phyloP scores from a whole-genome alignment of 2,888 invertebrate genomes.

The Cephus pulcher region DNA sequence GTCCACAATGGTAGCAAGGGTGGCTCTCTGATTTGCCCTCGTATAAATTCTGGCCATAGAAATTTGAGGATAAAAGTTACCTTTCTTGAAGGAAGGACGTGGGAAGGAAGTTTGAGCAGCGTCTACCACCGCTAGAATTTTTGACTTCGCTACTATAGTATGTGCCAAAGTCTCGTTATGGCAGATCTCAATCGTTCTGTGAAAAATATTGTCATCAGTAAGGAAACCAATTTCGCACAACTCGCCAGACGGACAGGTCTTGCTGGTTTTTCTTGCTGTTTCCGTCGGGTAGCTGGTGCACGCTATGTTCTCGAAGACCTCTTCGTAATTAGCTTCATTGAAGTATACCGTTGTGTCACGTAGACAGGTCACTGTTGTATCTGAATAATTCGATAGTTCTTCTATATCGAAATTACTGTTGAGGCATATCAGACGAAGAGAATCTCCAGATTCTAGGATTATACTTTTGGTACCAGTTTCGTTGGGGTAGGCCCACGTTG shows the following conservation, averaged over 20 bases:
- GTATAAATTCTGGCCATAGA: conserved; percentile 55
- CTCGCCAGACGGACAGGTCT: conserved; percentile 66
- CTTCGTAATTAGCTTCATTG: conserved; percentile 13
- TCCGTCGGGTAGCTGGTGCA: conserved; percentile 65
- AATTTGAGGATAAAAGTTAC: conserved; percentile 67
- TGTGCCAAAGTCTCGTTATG: conserved; percentile 68
- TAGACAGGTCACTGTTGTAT: conserved; percentile 28
- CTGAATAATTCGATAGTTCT: conserved; percentile 1
- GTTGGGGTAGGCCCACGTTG: conserved; percentile 25
- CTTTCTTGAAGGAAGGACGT: conserved; percentile 68
- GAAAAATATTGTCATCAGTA: conserved; percentile 54
- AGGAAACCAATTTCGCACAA: conserved; percentile 67
- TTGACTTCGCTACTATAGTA: conserved; percentile 70
- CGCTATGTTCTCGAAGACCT: conserved; percentile 64
- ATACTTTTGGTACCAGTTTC: conserved; percentile 18
- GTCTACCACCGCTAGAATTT: conserved; percentile 67
- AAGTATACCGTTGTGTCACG: conserved; percentile 20
- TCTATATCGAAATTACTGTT: conserved; percentile 12
- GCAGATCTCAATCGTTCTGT: conserved; percentile 69
- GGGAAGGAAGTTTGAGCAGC: conserved; percentile 68
- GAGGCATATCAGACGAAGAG: conserved; percentile 29
- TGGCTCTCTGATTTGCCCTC: conserved; percentile 30
- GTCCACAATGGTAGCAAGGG: conserved; percentile 43
- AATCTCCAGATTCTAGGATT: conserved; percentile 19
- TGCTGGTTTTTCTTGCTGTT: conserved; percentile 64